Base-by-base conservation (phyloP, 2,888 invertebrate genomes). In the Pomacea canaliculata region DNA sequence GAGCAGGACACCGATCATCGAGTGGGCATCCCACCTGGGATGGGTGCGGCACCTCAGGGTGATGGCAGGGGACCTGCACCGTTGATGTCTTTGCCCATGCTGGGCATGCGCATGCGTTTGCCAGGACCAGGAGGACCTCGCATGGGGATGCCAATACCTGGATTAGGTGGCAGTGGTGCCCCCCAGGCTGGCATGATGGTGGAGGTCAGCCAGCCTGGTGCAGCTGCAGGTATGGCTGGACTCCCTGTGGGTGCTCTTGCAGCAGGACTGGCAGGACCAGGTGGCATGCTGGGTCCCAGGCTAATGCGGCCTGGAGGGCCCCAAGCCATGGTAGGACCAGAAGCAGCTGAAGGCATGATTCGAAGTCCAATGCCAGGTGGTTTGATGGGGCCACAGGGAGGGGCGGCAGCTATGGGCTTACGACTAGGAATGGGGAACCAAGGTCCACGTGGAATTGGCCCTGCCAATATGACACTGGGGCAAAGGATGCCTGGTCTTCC, bases 291-390 rank as follows among this genome's bases (percentile, higher is more conserved):
- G 51, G 77, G 78, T 37, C 79, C 75, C 16, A 63, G 70, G 3
- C 13, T 73, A 76, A 72, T 76, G 76, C 73, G 71, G 18, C 76
- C 76, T 37, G 77, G 73, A 8, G 37, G 51, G 13, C 78, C 76
- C 18, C 66, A 65, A 8, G 27, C 27, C 63, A 63, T 63, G 27
- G 63, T 12, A 16, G 63, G 63, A 10, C 63, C n/a, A 46, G 75
- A 68, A 12, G 59, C 56, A 12, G 62, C 67, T n/a, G 77, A 77
- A n/a, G 70, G 72, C n/a, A 73, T 72, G n/a, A 77, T 80, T 76
- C 69, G 79, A n/a, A 80, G 78, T 16, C 78, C 63, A 13, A 79
- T 79, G 75, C 80, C 82, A 37, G 79, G 76, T 27, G 78, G 80
- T 46, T 71, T 79, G 62, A 83, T 80, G 79, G 81, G 81, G n/a